Evolutionary conservation across 2,888 invertebrate species (phyloP), one percentile per base, ranked within the genome.

Genomic region (Andrena marginata): DNA sequence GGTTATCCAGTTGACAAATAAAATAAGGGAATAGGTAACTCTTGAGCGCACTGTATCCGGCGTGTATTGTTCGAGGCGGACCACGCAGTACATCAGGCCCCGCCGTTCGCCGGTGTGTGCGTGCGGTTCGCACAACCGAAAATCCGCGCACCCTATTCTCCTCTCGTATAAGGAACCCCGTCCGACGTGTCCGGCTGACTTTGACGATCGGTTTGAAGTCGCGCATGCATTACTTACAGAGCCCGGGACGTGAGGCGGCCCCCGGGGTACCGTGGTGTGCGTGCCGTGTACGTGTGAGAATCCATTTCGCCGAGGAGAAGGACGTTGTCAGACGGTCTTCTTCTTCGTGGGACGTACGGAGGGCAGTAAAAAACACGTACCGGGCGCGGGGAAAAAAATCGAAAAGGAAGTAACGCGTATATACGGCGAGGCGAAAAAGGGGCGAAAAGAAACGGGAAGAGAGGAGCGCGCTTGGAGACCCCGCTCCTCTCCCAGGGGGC

Each of bases 241-340:
- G 33, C 33, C 51, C 81, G 60, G 69, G 63, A 67, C 73, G 76
- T 78, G 70, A 81, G 73, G 73, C 70, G 67, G 65, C 51, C 62
- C 10, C 26, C 29, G 6, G 2, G 6, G 2, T 23, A 23, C 8
- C 48, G 80, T 59, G 20, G 56, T 62, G 60, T 29, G 33, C 29
- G 33, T 35, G 35, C 65, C 79, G 42, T 33, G 64, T 87, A 80
- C 85, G 87, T 86, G 86, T 79, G 84, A 85, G 86, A 88, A 88
- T 84, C 80, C 88, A 86, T 88, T 88, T 88, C 81, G 85, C 80
- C 78, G 76, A 75, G 79, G 79, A 85, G 87, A 85, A 84, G 85
- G 84, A 85, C 85, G 87, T 73, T 87, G 87, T 87, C 87, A 82
- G 85, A 74, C 82, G 76, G 77, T 87, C 80, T 79, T 86, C 80